A percentile compares a stretch with the other conserved stretches of the same genome.
Conservation (phyloP, 2,888 invertebrate genomes). For the Eupithecia inturbata region DNA sequence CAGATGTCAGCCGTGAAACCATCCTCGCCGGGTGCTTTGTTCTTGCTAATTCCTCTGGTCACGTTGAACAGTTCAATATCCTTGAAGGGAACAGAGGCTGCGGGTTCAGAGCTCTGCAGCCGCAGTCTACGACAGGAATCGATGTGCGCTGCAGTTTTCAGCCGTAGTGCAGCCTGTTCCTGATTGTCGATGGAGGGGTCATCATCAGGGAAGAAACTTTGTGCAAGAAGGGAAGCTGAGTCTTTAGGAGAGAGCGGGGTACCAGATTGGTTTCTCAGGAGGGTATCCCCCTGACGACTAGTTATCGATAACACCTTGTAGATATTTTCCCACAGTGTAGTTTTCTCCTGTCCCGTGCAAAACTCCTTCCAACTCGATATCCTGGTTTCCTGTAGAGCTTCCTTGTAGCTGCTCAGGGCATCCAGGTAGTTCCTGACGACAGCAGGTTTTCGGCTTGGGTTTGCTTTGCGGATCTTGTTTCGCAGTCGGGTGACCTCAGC, state of each 20-base stretch:
- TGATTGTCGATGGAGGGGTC: too few species aligned
- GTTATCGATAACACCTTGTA: not conserved
- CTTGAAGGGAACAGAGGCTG: too few species aligned
- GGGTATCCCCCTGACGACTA: not conserved
- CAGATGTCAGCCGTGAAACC: too few species aligned
- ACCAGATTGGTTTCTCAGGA: not conserved
- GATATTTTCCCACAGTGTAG: not conserved
- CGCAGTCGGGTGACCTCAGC: not conserved
- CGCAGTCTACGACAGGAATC: too few species aligned
- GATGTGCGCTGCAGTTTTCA: too few species aligned
- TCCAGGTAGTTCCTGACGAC: not conserved
- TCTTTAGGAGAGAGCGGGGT: not conserved
- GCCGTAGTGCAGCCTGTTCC: too few species aligned
- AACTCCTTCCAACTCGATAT: slow-evolving; percentile 1
- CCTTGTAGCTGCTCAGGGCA: not conserved
- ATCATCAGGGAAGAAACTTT: too few species aligned
- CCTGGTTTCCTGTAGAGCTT: not conserved
- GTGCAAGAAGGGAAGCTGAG: too few species aligned
- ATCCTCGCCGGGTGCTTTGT: too few species aligned
- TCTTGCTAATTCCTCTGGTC: too few species aligned
- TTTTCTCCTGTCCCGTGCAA: not conserved
- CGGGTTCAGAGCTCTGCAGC: too few species aligned
- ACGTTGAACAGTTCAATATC: too few species aligned
- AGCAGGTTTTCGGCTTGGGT: not conserved
- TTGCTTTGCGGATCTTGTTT: not conserved